phyloP scores from a whole-genome alignment of 2,888 invertebrate species.

The Onthophagus sagittarius region DNA sequence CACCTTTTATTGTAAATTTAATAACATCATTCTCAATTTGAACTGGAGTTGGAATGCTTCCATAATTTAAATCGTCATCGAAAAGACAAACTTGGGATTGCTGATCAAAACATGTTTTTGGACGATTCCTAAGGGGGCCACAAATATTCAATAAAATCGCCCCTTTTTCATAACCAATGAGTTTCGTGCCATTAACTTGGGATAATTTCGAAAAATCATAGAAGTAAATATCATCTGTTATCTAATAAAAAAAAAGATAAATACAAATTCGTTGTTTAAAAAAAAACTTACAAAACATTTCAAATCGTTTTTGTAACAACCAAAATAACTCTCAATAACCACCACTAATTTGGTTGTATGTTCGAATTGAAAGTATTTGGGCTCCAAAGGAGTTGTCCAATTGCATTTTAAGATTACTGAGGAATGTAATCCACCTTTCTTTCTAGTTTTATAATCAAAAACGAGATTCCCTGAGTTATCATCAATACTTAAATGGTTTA shows the following conservation, averaged over 20 bases:
- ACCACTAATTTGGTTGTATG: not conserved
- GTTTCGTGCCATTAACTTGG: not conserved
- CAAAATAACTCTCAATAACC: not conserved
- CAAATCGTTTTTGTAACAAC: not conserved
- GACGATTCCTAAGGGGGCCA: not conserved
- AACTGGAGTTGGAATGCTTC: not conserved
- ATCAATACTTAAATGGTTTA: no score
- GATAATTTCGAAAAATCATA: not conserved
- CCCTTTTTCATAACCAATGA: not conserved
- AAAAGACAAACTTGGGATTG: not conserved
- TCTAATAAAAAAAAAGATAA: not conserved
- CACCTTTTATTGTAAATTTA: not conserved
- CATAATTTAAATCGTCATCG: not conserved
- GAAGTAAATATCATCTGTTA: not conserved
- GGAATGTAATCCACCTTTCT: not conserved
- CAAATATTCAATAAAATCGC: not conserved
- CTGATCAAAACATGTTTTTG: not conserved
- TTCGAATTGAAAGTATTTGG: not conserved
- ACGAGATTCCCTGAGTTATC: no score
- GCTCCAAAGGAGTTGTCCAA: not conserved
- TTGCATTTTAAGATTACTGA: not conserved
- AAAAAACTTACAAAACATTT: not conserved
- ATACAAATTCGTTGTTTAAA: not conserved
- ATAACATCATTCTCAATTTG: not conserved
- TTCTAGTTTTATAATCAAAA: no score